Percentiles rank a stretch among this genome's conserved stretches.
Evolutionary conservation across 2,797 vertebrate genomes (phyloP).

Genomic region (Cirrhinus mrigala): DNA sequence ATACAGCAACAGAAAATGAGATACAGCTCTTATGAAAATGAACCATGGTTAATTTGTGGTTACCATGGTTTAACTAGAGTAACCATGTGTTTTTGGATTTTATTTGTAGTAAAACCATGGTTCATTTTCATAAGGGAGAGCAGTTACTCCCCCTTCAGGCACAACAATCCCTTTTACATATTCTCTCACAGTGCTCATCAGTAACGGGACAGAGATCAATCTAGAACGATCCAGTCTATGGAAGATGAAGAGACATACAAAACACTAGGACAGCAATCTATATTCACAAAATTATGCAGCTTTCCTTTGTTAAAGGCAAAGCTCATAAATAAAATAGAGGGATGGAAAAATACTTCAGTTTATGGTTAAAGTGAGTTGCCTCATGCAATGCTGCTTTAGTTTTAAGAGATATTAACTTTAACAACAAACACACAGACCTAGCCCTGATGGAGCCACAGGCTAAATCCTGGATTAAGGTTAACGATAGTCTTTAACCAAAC

Average conservation of each 20-base stretch:
- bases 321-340: background rate
- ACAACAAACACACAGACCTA: constrained; percentile 32
- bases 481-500: constrained; percentile 69
- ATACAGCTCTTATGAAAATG: background rate
- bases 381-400: constrained; percentile 5
- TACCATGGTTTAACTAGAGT: too few species aligned
- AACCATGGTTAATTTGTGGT: too few species aligned
- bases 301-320: background rate
- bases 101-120: too few species aligned
- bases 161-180: background rate
- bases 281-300: background rate
- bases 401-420: constrained; percentile 44
- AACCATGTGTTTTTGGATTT: too few species aligned
- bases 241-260: background rate
- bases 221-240: background rate
- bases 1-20: background rate
- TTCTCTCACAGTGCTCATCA: background rate
- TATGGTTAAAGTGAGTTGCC: background rate
- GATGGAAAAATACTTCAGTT: constrained; percentile 15
- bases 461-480: constrained; percentile 77
- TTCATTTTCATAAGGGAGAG: too few species aligned
- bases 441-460: constrained; percentile 68
- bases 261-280: background rate
- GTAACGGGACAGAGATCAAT: background rate
- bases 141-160: background rate